Percentiles rank a stretch among this genome's conserved stretches.
These are phyloP conservation scores for Epinephelus moara DNA, from an alignment of 2,113 vertebrate species.

Conservation along the genomic window DNA sequence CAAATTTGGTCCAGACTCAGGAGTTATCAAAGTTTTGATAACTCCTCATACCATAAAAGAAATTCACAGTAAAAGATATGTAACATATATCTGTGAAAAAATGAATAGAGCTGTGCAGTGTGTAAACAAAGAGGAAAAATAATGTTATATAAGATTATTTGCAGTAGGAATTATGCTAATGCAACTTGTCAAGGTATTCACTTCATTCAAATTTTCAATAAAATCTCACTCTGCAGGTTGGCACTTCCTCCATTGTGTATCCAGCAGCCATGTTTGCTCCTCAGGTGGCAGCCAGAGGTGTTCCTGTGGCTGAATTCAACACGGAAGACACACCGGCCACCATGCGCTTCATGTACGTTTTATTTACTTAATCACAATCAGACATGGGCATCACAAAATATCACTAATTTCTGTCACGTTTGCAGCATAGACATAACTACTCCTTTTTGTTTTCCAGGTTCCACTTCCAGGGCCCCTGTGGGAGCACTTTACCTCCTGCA, in stretches of 20 bases:
- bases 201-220: not conserved
- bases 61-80: not conserved
- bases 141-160: too few species aligned
- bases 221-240: constrained; percentile 84
- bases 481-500: constrained; percentile 90
- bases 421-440: not conserved
- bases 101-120: not conserved
- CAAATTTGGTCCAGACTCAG: not conserved
- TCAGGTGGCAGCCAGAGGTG: constrained; percentile 91
- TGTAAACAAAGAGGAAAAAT: not conserved
- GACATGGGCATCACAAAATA: not conserved
- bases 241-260: constrained; percentile 96
- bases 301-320: constrained; percentile 97
- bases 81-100: not conserved
- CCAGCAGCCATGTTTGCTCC: constrained; percentile 98
- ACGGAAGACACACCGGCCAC: constrained; percentile 92
- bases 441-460: constrained; percentile 84
- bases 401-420: not conserved
- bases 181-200: not conserved
- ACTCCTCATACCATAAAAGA: not conserved
- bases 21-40: too few species aligned
- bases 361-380: not conserved
- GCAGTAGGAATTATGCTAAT: not conserved
- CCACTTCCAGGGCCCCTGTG: constrained; percentile 94
- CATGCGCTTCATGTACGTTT: constrained; percentile 87